Base-by-base conservation (phyloP, 2,888 invertebrate species). In the Hyalella azteca region DNA sequence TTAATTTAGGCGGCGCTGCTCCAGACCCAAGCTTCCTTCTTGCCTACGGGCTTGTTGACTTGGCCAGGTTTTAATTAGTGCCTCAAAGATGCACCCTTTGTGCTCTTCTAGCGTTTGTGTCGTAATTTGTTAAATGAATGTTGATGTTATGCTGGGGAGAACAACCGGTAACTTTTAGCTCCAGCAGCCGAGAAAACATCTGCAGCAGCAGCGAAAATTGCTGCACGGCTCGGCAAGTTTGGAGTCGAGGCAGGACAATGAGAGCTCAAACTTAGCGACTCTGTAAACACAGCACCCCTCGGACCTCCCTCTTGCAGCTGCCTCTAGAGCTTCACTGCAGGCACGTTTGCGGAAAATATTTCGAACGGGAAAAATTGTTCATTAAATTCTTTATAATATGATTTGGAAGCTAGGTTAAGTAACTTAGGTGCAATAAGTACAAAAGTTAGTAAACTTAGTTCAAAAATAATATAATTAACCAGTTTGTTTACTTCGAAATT, bases 51-150 rank as follows among this genome's bases (percentile, higher is more conserved):
- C 29, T 29, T 66, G 66, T 66, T 22, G 29, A 36, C 66, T 66
- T 15, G 66, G 66, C 29, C 36, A 66, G 66, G 66, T 66, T 66
- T 66, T 66, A 66, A 66, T 66, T 66, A 36, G 66, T 66, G 66
- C 29, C 66, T 36, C 66, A n/a, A 29, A 66, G 66, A 66, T 29
- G 19, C 36, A 36, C 29, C 36, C 66, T 29, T 66, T 66, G 66
- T 66, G 66, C 36, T 32, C 36, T 11, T 66, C 36, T 39, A 29
- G 36, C 66, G 13, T 29, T 19, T 39, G 66, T 36, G 66, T 66
- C 32, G 39, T 66, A 66, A 66, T 29, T 66, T 66, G 66, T 36
- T 66, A 36, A 66, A 66, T 36, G 66, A 66, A 66, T 66, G 66
- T 66, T 66, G 66, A 66, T 66, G 66, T 66, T 66, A 36, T 66